Conservation (phyloP, 1,140 invertebrate species). For the Eciton burchellii region DNA sequence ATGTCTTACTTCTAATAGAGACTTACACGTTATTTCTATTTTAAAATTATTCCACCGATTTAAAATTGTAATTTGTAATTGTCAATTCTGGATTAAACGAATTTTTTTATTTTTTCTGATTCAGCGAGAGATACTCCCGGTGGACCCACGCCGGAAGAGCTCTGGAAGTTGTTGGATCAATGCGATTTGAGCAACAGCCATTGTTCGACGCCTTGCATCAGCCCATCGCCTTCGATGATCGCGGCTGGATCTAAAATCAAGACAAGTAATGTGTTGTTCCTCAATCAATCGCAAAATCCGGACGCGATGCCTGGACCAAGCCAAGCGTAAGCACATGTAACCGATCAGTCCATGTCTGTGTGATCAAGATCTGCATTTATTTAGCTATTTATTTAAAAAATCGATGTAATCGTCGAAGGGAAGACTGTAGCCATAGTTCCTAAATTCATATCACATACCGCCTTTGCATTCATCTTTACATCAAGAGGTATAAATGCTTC, state of each 20-base stretch:
- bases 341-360: neutral
- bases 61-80: neutral
- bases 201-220: slow-evolving; percentile 94
- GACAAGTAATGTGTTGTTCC: slow-evolving; percentile 90
- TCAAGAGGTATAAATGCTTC: neutral
- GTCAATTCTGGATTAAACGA: slow-evolving; percentile 12
- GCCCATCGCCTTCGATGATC: slow-evolving; percentile 90
- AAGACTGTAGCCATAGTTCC: slow-evolving; percentile 63
- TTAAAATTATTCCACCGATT: too few species aligned
- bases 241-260: slow-evolving; percentile 89
- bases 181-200: slow-evolving; percentile 95
- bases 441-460: slow-evolving; percentile 35
- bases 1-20: too few species aligned
- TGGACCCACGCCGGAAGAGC: slow-evolving; percentile 95
- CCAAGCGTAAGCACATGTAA: slow-evolving; percentile 70
- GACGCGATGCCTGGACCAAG: slow-evolving; percentile 77
- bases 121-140: slow-evolving; percentile 87
- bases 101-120: slow-evolving; percentile 43
- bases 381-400: slow-evolving; percentile 67
- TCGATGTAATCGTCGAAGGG: slow-evolving; percentile 5
- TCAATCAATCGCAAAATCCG: slow-evolving; percentile 88
- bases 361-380: slow-evolving; percentile 67
- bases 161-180: slow-evolving; percentile 95
- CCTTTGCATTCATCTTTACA: slow-evolving; percentile 30
- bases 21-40: too few species aligned